phyloP scores from a whole-genome alignment of 2,888 invertebrate species.

The Mycalesis mineus region DNA sequence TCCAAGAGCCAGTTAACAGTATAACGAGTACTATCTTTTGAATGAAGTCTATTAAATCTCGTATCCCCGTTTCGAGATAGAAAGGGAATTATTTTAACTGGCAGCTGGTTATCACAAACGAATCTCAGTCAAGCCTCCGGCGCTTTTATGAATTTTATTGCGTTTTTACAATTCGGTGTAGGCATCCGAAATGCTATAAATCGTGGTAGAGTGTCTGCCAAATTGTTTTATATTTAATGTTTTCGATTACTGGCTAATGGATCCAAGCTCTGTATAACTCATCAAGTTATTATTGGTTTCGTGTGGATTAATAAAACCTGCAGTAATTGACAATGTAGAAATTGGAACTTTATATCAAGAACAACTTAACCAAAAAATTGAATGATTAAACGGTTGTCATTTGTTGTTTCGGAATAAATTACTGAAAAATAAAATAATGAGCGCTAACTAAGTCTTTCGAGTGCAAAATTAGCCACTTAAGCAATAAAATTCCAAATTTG shows the following conservation, averaged over 20 bases:
- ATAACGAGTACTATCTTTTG: neutral
- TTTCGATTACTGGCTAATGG: neutral
- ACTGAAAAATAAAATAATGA: too few relatives aligned
- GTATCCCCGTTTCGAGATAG: neutral
- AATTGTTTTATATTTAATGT: neutral
- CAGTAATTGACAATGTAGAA: too few relatives aligned
- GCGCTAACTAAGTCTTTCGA: too few relatives aligned
- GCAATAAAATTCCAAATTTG: too few relatives aligned
- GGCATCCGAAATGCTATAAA: neutral
- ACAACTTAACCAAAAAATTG: too few relatives aligned
- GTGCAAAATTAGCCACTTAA: too few relatives aligned
- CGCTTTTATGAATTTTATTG: conserved; percentile 5
- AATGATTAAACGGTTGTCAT: too few relatives aligned
- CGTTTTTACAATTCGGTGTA: neutral
- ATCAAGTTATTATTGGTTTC: neutral
- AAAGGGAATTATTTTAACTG: conserved; percentile 3
- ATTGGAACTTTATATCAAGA: too few relatives aligned
- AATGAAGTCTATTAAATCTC: neutral
- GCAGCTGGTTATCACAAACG: conserved; percentile 6
- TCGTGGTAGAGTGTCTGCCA: neutral
- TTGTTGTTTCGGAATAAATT: too few relatives aligned
- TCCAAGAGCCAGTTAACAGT: conserved; percentile 2
- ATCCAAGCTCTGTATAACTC: neutral
- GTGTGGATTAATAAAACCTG: neutral
- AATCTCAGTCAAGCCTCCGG: conserved; percentile 6